Evolutionary conservation across 2,888 invertebrate species (phyloP), one percentile per base, ranked within the genome.

Genomic region (Lacanobia oleracea): DNA sequence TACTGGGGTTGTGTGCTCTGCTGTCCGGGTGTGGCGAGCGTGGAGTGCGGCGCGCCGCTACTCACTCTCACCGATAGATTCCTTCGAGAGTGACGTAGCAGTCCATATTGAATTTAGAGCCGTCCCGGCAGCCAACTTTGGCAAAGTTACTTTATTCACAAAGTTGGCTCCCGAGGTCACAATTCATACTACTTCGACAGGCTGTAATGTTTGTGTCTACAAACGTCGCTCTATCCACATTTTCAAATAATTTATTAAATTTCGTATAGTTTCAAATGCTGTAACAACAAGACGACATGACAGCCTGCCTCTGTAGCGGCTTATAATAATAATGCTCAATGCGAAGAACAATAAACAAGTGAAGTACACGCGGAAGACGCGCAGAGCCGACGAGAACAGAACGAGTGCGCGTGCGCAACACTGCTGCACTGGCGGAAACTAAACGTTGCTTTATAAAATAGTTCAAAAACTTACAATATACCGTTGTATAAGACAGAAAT

Each of bases 1-100:
- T 95, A 94, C 94, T 93, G 92, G 93, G 90, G 66, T 89, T 92
- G 88, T 91, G 94, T 95, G 95, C 95, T 94, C 94, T 94, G 94
- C 92, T 89, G 91, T 90, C 91, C 90, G 76, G 62, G 76, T 75
- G 75, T 76, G 12, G 40, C 50, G 43, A 40, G 27, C n/a, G n/a
- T 27, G 67, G 56, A 33, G 33, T 5, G 33, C 27, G 27, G 43
- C 53, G 78, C 21, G n/a, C 54, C n/a, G 33, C 51, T 50, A 75
- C 65, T 14, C 50, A 66, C 75, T 53, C 68, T 21, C 65, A 43
- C 48, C 16, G 48, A 51, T 61, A 27, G 53, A 40, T 45, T 48
- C n/a, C 16, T 45, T 23, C 12, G 45, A 67, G 64, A 77, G 67
- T 73, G 60, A 67, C n/a, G 61, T 57, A 81, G 72, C 54, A 61